Percentiles rank a stretch among this genome's conserved stretches.
These are phyloP conservation scores for Xestoiulus laeticollis DNA, from an alignment of 2,888 invertebrate genomes.

Conservation along the genomic window DNA sequence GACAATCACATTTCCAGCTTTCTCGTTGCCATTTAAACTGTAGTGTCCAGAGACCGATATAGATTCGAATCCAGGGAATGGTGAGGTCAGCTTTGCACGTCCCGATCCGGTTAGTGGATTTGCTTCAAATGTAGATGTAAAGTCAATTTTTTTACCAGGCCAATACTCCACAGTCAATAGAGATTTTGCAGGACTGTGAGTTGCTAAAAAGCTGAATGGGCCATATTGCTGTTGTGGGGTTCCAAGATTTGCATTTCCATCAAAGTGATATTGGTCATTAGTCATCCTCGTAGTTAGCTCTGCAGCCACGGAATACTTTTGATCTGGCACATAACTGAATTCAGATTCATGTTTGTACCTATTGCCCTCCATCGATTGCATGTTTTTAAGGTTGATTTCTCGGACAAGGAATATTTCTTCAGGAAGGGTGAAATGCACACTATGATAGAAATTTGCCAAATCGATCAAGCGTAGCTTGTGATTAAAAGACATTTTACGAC, in stretches of 20 bases:
- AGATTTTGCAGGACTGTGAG: background rate
- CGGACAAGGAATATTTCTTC: background rate
- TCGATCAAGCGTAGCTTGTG: background rate
- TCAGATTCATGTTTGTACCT: conserved; percentile 41
- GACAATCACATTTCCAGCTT: conserved; percentile 20
- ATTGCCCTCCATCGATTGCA: conserved; percentile 19
- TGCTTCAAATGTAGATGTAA: background rate
- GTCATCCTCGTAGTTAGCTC: background rate
- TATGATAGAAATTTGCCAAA: conserved; percentile 12
- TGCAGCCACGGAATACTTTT: conserved; percentile 34
- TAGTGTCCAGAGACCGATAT: conserved; percentile 18
- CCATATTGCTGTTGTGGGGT: conserved; percentile 31
- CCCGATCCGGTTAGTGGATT: background rate
- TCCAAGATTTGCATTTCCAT: background rate
- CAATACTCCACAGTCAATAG: conserved; percentile 22
- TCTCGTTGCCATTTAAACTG: background rate
- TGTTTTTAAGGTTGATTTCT: background rate
- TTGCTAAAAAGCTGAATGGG: conserved; percentile 2
- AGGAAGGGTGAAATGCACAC: background rate
- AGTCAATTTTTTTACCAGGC: conserved; percentile 39
- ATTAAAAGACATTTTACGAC: background rate
- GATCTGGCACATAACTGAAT: conserved; percentile 21
- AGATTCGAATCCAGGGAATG: background rate
- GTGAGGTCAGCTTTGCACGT: background rate
- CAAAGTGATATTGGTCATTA: background rate